phyloP scores from a whole-genome alignment of 2,888 invertebrate genomes.

The Hartigia nigra region DNA sequence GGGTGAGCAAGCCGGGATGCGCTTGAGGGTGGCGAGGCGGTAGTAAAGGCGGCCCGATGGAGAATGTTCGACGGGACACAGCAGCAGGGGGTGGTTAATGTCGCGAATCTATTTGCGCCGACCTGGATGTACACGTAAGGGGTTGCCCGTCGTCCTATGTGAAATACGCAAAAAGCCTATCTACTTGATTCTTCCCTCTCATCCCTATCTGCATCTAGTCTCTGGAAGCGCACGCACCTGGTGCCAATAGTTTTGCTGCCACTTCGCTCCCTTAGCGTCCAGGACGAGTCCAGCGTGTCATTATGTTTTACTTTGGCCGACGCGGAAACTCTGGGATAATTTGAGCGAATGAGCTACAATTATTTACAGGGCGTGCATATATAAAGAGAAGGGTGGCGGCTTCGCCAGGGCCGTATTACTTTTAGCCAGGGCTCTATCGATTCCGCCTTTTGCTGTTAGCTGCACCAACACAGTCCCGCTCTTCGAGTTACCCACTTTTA shows the following conservation, averaged over 20 bases:
- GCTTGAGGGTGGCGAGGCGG: neutral
- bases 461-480: conserved; percentile 15
- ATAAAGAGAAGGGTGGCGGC: conserved; percentile 46
- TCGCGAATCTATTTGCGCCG: neutral
- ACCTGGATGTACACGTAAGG: neutral
- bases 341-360: conserved; percentile 58
- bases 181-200: neutral
- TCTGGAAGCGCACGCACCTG: neutral
- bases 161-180: neutral
- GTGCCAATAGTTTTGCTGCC: neutral
- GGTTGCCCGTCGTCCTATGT: neutral
- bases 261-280: neutral
- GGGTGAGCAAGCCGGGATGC: neutral
- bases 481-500: neutral
- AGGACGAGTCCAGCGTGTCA: conserved; percentile 39
- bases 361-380: conserved; percentile 59
- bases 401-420: conserved; percentile 25
- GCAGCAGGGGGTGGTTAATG: neutral
- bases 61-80: neutral
- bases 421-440: conserved; percentile 34
- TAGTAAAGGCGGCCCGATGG: neutral
- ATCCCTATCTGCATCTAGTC: neutral
- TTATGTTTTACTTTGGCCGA: conserved; percentile 54
- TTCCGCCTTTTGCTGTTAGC: conserved; percentile 24
- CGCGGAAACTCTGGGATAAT: conserved; percentile 57